Base-by-base conservation (phyloP, 2,888 invertebrate genomes). In the Entomobrya proxima region DNA sequence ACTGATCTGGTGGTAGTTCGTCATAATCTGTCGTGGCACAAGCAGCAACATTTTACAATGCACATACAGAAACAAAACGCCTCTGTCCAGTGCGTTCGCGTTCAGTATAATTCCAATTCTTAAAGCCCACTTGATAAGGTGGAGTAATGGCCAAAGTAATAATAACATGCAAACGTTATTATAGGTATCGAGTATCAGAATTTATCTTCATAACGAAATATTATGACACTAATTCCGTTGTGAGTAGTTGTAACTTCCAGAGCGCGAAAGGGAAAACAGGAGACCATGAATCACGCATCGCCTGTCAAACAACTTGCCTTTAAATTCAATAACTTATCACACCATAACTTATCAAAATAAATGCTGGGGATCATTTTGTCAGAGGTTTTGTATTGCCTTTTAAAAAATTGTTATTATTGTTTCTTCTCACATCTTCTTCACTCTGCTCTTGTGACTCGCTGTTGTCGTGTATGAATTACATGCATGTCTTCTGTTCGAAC, bases 301-400 rank as follows among this genome's bases (percentile, higher is more conserved):
- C 35, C 64, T 76, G 82, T 82, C 75, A 82, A 76, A 75, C 61
- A 50, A 69, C 52, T 79, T 44, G 69, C 44, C 40, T 67, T 69
- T 18, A 55, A 61, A 76, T 75, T 82, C 82, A 82, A 52, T 76
- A 76, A 82, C 24, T 75, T 82, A 82, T 75, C 82, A 82, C 75
- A 64, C 76, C 82, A 82, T 82, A 82, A 82, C 82, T 82, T 75
- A 50, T 67, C 37, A 58, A 72, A 81, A n/a, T n/a, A n/a, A n/a
- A 81, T 81, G 72, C 44, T 81, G 58, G 72, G 72, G 72, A 81
- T 81, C 44, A 81, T 81, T 81, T 81, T 81, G 58, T 81, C 80
- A 72, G n/a, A n/a, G 80, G 6, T 69, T 69, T 67, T 67, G 32
- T 69, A 21, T 50, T 69, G 52, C 52, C 40, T 30, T 80, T 74